A percentile compares a stretch with the other conserved stretches of the same genome.
These are phyloP conservation scores for Aegotheles bennettii DNA, from an alignment of 2,113 vertebrate genomes.

Conservation along the genomic window DNA sequence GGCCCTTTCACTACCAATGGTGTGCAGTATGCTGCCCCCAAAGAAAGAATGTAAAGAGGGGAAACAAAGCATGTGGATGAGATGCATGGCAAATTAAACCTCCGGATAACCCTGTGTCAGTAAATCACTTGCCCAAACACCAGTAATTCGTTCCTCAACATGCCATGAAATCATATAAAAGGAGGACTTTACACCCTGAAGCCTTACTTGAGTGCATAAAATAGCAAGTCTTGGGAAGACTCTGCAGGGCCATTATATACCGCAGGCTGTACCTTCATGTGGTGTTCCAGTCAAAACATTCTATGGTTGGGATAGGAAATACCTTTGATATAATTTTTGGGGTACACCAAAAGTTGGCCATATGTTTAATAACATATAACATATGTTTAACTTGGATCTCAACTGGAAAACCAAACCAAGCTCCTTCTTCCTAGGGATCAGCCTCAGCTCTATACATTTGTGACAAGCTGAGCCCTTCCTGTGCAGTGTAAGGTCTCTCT, in stretches of 20 bases:
- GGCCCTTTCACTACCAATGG: not conserved
- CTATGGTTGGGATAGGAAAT: not conserved
- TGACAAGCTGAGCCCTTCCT: not conserved
- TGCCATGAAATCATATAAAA: not conserved
- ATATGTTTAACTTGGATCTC: not conserved
- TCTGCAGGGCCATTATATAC: not conserved
- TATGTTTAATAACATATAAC: too few relatives aligned
- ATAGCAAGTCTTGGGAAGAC: not conserved
- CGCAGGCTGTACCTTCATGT: not conserved
- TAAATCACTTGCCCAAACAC: slow-evolving; percentile 37
- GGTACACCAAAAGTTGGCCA: accelerated
- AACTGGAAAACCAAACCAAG: not conserved
- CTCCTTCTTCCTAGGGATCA: not conserved
- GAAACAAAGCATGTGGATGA: not conserved
- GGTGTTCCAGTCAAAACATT: not conserved
- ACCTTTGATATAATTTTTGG: not conserved
- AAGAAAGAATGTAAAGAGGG: not conserved
- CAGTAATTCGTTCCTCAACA: not conserved
- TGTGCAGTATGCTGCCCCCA: not conserved
- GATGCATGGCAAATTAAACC: slow-evolving; percentile 16
- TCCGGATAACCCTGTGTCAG: not conserved
- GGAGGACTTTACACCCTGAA: not conserved
- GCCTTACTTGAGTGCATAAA: not conserved
- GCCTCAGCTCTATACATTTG: not conserved
- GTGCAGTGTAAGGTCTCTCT: not conserved